These are phyloP conservation scores for Pharmacophagus antenor DNA, from an alignment of 2,888 invertebrate species.

Conservation along the genomic window DNA sequence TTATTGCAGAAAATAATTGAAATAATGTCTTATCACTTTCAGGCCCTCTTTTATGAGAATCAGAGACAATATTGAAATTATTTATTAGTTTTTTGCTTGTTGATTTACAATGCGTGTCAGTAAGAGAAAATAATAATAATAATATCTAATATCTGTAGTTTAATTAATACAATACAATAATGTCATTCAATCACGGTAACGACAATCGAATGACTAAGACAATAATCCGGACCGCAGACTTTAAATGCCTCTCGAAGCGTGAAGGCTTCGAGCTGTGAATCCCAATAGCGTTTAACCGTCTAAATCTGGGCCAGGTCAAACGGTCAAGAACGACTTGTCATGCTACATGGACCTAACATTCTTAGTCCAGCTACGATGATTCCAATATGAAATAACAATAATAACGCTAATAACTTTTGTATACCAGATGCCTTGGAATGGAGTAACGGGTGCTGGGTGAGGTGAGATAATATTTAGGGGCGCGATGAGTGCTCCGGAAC, in stretches of 20 bases:
- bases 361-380: background rate
- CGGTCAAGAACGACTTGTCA: background rate
- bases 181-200: no score
- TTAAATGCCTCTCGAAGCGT: background rate
- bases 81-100: background rate
- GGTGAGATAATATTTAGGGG: constrained; percentile 49
- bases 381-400: background rate
- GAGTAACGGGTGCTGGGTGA: constrained; percentile 58
- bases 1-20: no score
- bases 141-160: background rate
- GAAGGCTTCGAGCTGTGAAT: background rate
- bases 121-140: background rate
- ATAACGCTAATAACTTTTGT: constrained; percentile 33
- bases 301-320: constrained; percentile 22
- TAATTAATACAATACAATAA: no score
- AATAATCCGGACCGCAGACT: background rate
- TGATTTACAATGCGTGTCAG: background rate
- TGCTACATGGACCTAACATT: background rate
- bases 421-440: constrained; percentile 52
- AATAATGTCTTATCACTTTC: no score
- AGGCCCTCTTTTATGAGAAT: no score
- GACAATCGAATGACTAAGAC: background rate
- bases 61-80: background rate
- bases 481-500: constrained; percentile 77
- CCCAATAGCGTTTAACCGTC: constrained; percentile 26